Evolutionary conservation across 2,888 invertebrate species (phyloP).

Genomic region (Pilophorus perplexus): DNA sequence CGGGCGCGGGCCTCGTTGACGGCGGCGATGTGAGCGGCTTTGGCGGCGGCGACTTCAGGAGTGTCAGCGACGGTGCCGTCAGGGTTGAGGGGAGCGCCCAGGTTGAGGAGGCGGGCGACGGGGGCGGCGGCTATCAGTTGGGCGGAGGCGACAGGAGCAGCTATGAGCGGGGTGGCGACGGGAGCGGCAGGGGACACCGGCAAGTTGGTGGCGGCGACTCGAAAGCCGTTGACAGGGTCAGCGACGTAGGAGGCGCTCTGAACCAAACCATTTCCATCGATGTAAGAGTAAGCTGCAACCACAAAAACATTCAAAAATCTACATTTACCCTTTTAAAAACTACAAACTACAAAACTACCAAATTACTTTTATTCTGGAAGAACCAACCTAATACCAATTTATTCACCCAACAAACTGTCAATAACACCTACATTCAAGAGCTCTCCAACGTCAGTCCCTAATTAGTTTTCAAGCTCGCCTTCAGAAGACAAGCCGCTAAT

Average conservation of each 20-base stretch:
- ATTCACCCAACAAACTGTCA: no score
- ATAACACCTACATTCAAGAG: no score
- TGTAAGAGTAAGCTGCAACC: constrained; percentile 61
- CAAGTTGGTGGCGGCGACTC: constrained; percentile 65
- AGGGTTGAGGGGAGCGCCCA: constrained; percentile 43
- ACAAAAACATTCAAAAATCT: background rate
- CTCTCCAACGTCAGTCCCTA: no score
- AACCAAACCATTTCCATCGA: constrained; percentile 64
- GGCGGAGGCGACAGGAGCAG: constrained; percentile 21
- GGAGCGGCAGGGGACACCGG: constrained; percentile 51
- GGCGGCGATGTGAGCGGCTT: constrained; percentile 51
- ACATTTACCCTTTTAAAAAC: no score
- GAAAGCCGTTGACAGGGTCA: constrained; percentile 63
- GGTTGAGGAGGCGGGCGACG: constrained; percentile 45
- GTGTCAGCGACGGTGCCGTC: constrained; percentile 51
- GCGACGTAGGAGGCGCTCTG: constrained; percentile 65
- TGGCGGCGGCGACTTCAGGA: constrained; percentile 53
- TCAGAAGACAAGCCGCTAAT: no score
- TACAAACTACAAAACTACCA: no score
- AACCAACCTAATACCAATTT: no score
- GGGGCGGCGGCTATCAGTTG: constrained; percentile 30
- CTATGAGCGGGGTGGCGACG: constrained; percentile 2
- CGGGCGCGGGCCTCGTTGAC: constrained; percentile 39
- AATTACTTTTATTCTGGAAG: no score
- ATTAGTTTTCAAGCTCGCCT: no score